Conservation (phyloP, 2,888 invertebrate species). For the Tiliacea citrago region DNA sequence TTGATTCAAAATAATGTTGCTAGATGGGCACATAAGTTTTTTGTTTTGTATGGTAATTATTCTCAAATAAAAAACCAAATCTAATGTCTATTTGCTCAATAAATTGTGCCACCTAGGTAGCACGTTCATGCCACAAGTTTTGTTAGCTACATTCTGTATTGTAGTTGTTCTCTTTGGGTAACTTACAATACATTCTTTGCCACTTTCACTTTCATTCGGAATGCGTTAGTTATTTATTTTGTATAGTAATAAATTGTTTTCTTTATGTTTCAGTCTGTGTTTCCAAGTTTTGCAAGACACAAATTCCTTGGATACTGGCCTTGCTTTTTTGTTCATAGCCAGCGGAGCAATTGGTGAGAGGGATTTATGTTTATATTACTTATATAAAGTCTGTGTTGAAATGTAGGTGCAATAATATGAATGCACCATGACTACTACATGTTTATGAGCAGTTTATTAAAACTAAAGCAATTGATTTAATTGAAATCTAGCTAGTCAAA, state of each 20-base stretch:
- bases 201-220: constrained; percentile 66
- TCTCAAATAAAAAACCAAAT: constrained; percentile 31
- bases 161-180: constrained; percentile 9
- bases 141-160: constrained; percentile 5
- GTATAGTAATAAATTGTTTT: constrained; percentile 46
- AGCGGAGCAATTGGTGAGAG: constrained; percentile 88
- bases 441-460: background rate
- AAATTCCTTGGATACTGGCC: constrained; percentile 84
- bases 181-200: constrained; percentile 21
- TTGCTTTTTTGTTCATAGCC: constrained; percentile 86
- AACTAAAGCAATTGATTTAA: background rate
- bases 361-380: constrained; percentile 72
- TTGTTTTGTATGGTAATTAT: constrained; percentile 24
- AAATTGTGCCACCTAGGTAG: constrained; percentile 38
- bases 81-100: constrained; percentile 32
- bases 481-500: background rate
- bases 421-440: constrained; percentile 33
- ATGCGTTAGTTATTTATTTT: constrained; percentile 46
- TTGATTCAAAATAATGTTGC: constrained; percentile 9
- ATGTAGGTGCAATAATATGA: constrained; percentile 56
- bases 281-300: constrained; percentile 84
- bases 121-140: constrained; percentile 25
- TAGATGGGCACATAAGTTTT: constrained; percentile 18
- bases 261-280: constrained; percentile 82
- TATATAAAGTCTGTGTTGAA: constrained; percentile 71